Conservation (phyloP, 2,797 vertebrate genomes). For the Corythornis leucogaster region DNA sequence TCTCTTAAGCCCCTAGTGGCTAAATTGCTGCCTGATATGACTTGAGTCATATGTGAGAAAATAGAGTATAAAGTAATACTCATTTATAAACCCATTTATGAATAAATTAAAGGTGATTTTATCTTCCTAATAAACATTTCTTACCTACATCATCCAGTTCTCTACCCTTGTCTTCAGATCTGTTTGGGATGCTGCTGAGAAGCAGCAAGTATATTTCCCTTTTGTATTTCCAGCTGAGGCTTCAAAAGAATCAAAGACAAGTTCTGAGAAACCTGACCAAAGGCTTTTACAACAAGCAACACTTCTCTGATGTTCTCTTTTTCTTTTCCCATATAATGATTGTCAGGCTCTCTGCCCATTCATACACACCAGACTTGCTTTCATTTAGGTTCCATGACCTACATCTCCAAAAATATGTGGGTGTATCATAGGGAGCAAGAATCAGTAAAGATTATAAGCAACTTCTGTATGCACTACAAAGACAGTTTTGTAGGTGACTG, state of each 20-base stretch:
- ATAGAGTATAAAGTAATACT: not conserved
- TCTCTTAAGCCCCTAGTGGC: conserved; percentile 47
- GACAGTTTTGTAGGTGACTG: not conserved
- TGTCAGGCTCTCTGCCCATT: not conserved
- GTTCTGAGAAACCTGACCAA: not conserved
- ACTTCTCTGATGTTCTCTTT: not conserved
- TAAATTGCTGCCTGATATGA: conserved; percentile 48
- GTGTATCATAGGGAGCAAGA: not conserved
- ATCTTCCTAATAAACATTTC: not conserved
- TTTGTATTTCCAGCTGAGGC: not conserved
- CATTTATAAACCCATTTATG: not conserved
- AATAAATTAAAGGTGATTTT: not conserved
- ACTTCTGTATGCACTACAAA: not conserved
- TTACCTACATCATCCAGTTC: not conserved
- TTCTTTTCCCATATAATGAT: not conserved
- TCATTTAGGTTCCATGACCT: not conserved
- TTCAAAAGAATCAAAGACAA: not conserved
- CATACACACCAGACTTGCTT: not conserved
- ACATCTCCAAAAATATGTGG: not conserved
- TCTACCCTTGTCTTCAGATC: not conserved
- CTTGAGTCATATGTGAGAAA: conserved; percentile 21
- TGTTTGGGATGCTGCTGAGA: not conserved
- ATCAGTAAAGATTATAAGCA: not conserved
- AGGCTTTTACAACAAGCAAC: not conserved
- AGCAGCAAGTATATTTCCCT: not conserved